Percentiles rank a stretch among this genome's conserved stretches.
These are phyloP conservation scores for Pseudeuparius sepicola DNA, from an alignment of 2,888 invertebrate species.

Conservation along the genomic window DNA sequence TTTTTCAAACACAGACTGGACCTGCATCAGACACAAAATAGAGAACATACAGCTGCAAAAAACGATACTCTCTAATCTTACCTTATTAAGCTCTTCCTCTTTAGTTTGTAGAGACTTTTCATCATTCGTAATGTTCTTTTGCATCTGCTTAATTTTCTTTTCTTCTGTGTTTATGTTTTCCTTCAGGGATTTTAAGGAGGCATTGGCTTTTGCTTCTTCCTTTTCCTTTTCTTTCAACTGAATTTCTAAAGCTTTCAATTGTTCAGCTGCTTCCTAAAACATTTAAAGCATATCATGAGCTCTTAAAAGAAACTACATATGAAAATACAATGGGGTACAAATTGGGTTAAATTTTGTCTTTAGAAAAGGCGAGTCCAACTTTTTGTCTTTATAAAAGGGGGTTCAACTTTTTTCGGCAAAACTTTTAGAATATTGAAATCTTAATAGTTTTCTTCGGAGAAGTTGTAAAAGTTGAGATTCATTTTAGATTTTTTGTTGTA, in stretches of 20 bases:
- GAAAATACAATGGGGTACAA: too few species aligned
- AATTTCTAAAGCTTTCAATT: slow-evolving; percentile 52
- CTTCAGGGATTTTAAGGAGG: slow-evolving; percentile 53
- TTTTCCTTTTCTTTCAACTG: slow-evolving; percentile 55
- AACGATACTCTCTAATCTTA: slow-evolving; percentile 5
- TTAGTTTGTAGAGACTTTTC: slow-evolving; percentile 50
- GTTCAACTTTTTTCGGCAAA: too few species aligned
- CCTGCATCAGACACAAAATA: too few species aligned
- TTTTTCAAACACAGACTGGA: slow-evolving; percentile 53
- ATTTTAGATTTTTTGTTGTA: too few species aligned
- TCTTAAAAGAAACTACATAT: too few species aligned
- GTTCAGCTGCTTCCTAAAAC: slow-evolving; percentile 55
- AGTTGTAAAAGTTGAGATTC: too few species aligned
- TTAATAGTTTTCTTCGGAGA: too few species aligned
- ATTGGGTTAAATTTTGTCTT: too few species aligned
- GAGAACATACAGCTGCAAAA: neutral
- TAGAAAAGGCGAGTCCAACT: too few species aligned
- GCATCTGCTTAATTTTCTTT: slow-evolving; percentile 56
- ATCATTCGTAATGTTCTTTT: slow-evolving; percentile 59
- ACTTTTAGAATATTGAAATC: too few species aligned
- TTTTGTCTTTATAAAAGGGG: too few species aligned
- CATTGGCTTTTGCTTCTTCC: slow-evolving; percentile 53
- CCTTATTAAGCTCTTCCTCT: slow-evolving; percentile 47
- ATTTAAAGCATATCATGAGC: too few species aligned
- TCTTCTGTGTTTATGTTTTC: slow-evolving; percentile 58